Percentiles rank a stretch among this genome's conserved stretches.
Evolutionary conservation across 1,140 invertebrate species (phyloP).

Genomic region (Procambarus clarkii): DNA sequence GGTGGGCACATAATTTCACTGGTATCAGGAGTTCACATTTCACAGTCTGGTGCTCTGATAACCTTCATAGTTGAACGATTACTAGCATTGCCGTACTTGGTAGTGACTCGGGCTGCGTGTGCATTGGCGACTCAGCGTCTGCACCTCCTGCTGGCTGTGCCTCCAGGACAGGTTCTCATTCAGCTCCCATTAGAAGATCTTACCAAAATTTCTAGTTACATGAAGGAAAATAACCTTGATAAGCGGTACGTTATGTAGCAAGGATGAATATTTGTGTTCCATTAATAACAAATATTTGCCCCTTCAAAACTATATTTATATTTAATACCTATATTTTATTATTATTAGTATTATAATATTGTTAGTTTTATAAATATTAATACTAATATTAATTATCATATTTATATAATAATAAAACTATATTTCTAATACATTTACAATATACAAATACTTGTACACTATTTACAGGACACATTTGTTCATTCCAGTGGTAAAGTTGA

Average conservation of each 20-base stretch:
- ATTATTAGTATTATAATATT: too few species aligned
- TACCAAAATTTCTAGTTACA: constrained; percentile 78
- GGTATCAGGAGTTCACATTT: constrained; percentile 82
- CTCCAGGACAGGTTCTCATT: constrained; percentile 76
- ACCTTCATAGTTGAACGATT: constrained; percentile 80
- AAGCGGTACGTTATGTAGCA: constrained; percentile 77
- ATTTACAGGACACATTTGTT: too few species aligned
- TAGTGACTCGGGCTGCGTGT: constrained; percentile 80
- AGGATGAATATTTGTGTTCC: too few species aligned
- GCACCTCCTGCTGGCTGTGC: constrained; percentile 81
- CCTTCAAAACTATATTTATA: too few species aligned
- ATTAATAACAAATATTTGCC: too few species aligned
- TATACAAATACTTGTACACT: too few species aligned
- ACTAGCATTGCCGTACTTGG: constrained; percentile 80
- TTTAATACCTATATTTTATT: too few species aligned
- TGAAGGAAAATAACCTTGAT: constrained; percentile 78
- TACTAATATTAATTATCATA: too few species aligned
- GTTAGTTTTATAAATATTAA: too few species aligned
- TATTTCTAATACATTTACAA: too few species aligned
- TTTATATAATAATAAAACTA: too few species aligned
- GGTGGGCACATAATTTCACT: constrained; percentile 65
- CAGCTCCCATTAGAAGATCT: constrained; percentile 81
- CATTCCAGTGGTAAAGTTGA: too few species aligned
- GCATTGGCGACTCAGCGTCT: constrained; percentile 81
- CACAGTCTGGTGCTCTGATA: constrained; percentile 82